Conservation (phyloP, 2,113 vertebrate species). For the Triplophysa rosa region DNA sequence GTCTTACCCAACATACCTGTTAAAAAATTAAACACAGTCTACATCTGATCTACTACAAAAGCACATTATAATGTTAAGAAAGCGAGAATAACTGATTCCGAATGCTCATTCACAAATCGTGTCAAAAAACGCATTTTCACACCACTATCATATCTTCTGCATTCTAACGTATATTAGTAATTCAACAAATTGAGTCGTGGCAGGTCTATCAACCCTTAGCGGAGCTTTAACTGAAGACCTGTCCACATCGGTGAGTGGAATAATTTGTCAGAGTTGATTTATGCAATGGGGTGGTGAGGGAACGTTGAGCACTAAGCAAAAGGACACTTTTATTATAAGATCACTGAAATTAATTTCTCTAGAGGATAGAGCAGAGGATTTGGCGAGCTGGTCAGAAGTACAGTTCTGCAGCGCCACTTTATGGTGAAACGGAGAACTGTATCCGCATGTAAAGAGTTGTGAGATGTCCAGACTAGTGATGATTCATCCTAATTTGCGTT, state of each 20-base stretch:
- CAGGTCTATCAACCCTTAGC: not conserved
- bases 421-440: slow-evolving; percentile 27
- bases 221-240: not conserved
- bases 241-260: not conserved
- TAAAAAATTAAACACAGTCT: not conserved
- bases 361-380: slow-evolving; percentile 58
- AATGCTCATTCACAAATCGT: not conserved
- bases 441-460: not conserved
- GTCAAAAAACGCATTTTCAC: not conserved
- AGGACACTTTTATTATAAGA: slow-evolving; percentile 66
- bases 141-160: not conserved
- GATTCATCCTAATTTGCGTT: slow-evolving; percentile 68
- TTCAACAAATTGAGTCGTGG: slow-evolving; percentile 53
- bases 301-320: slow-evolving; percentile 53
- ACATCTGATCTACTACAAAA: not conserved
- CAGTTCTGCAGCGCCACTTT: slow-evolving; percentile 35
- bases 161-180: not conserved
- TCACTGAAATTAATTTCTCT: slow-evolving; percentile 65
- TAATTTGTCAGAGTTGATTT: slow-evolving; percentile 52
- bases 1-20: not conserved
- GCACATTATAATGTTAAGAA: not conserved
- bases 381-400: not conserved
- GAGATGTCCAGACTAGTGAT: slow-evolving; percentile 57
- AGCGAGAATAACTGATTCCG: not conserved
- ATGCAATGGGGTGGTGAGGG: slow-evolving; percentile 52